phyloP scores from a whole-genome alignment of 1,140 invertebrate genomes.

The Achatina immaculata region DNA sequence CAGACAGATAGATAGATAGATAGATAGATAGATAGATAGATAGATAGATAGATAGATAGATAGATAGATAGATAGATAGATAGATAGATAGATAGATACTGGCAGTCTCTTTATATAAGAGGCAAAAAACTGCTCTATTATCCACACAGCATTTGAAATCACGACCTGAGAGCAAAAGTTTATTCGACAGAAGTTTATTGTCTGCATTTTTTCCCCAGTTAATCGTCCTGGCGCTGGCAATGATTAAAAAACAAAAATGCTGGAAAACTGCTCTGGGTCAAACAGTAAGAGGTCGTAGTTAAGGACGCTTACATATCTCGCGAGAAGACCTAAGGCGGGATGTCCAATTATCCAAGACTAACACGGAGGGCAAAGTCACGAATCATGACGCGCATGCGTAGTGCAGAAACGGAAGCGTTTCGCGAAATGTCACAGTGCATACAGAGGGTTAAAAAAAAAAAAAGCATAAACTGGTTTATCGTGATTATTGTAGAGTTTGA shows the following conservation, averaged over 20 bases:
- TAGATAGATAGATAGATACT: not conserved
- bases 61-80: not conserved
- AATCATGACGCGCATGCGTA: not conserved
- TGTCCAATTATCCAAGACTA: not conserved
- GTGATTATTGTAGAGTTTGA: too few species aligned
- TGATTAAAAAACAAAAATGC: not conserved
- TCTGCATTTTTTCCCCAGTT: not conserved
- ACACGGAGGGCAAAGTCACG: constrained; percentile 8
- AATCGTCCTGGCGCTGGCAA: not conserved
- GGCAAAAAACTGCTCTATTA: not conserved
- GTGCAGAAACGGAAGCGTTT: not conserved
- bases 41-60: not conserved
- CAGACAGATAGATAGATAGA: not conserved
- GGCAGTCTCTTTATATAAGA: too few species aligned
- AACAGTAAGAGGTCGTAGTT: not conserved
- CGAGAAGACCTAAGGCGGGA: not conserved
- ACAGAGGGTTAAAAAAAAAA: too few species aligned
- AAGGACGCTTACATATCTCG: not conserved
- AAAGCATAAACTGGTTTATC: too few species aligned
- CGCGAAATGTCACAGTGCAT: too few species aligned
- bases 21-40: not conserved
- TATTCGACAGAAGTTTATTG: not conserved
- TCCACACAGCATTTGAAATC: not conserved
- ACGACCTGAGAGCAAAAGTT: not conserved
- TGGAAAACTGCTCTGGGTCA: not conserved